Conservation (phyloP, 2,113 vertebrate genomes). For the Phyllostomus hastatus region DNA sequence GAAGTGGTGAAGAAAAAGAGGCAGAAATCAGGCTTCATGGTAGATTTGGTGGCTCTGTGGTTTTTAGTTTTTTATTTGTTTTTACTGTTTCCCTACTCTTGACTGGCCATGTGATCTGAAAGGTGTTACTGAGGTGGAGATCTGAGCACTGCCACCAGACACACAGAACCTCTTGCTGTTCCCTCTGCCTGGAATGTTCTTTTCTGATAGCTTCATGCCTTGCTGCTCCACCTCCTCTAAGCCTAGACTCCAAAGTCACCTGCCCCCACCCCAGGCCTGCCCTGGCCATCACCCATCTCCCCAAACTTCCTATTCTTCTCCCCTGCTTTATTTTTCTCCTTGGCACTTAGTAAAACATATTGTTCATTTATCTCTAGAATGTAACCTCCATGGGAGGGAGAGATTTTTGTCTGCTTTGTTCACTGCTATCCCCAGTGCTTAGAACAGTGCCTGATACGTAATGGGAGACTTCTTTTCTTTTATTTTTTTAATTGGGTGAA, state of each 20-base stretch:
- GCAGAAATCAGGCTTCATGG: neutral
- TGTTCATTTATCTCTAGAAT: neutral
- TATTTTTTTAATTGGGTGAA: neutral
- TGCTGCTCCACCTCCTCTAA: neutral
- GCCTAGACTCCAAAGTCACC: neutral
- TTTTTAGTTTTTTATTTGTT: conserved; percentile 43
- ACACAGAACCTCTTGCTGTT: neutral
- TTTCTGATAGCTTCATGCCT: neutral
- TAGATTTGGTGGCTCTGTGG: neutral
- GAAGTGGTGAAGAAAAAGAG: neutral
- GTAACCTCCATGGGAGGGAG: neutral
- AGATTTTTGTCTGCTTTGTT: neutral
- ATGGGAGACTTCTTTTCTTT: neutral
- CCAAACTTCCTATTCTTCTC: neutral
- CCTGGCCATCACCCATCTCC: neutral
- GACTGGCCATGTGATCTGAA: neutral
- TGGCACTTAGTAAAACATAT: neutral
- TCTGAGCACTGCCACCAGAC: neutral
- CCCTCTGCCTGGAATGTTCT: neutral
- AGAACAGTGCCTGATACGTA: neutral
- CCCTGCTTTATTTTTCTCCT: neutral
- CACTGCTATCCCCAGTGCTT: neutral
- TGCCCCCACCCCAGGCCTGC: neutral
- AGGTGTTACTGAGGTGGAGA: neutral
- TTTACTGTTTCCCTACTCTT: conserved; percentile 19